Evolutionary conservation across 2,797 vertebrate genomes (phyloP).

Genomic region (Moxostoma hubbsi): DNA sequence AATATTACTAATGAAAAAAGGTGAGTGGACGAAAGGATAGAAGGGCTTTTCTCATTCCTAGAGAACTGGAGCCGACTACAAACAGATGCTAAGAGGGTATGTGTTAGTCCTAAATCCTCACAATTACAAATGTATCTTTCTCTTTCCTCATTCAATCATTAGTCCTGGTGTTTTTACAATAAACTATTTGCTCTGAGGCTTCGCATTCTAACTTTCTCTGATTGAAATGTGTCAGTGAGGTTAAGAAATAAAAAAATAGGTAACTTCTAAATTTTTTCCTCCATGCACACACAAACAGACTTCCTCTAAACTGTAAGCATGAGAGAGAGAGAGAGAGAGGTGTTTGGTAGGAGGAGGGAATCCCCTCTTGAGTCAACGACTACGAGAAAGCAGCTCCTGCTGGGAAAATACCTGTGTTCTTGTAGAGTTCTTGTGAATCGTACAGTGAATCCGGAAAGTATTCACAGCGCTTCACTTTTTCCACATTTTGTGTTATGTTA

Average conservation of each 20-base stretch:
- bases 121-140: neutral
- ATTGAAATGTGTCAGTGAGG: slow-evolving; percentile 29
- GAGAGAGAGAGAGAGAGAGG: slow-evolving; percentile 38
- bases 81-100: neutral
- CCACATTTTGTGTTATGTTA: too few species aligned
- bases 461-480: too few species aligned
- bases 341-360: slow-evolving; percentile 57
- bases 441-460: too few species aligned
- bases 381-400: slow-evolving; percentile 58
- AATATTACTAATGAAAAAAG: neutral
- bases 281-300: slow-evolving; percentile 46
- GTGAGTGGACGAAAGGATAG: neutral
- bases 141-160: neutral
- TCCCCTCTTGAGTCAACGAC: slow-evolving; percentile 63
- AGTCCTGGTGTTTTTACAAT: slow-evolving; percentile 8
- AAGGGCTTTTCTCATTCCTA: neutral
- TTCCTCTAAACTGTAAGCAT: slow-evolving; percentile 56
- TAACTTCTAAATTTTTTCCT: slow-evolving; percentile 50
- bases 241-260: slow-evolving; percentile 42
- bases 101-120: neutral
- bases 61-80: slow-evolving; percentile 14
- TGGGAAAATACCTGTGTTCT: slow-evolving; percentile 57
- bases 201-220: slow-evolving; percentile 11
- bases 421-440: slow-evolving; percentile 42
- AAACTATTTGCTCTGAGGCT: neutral